phyloP scores from a whole-genome alignment of 2,888 invertebrate species.

The Scaptomyza flava region DNA sequence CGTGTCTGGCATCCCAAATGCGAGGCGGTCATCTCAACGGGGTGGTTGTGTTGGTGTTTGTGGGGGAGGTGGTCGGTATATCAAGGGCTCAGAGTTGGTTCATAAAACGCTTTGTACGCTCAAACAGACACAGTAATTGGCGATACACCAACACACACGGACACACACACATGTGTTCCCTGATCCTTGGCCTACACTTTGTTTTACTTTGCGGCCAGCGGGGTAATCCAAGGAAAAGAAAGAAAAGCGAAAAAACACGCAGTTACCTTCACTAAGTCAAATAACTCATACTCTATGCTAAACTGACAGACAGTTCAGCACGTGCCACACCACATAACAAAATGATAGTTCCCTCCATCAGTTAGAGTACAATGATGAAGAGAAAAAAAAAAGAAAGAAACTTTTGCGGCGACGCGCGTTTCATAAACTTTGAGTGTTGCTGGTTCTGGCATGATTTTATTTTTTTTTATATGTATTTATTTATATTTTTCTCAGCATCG shows the following conservation, averaged over 20 bases:
- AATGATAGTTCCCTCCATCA: background rate
- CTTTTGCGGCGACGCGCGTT: constrained; percentile 77
- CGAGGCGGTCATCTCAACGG: constrained; percentile 25
- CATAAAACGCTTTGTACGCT: constrained; percentile 80
- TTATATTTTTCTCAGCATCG: constrained; percentile 70
- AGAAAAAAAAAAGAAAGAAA: constrained; percentile 45
- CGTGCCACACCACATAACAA: background rate
- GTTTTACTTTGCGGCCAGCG: constrained; percentile 36
- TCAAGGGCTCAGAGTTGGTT: constrained; percentile 67
- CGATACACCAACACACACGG: constrained; percentile 63
- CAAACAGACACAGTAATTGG: constrained; percentile 81
- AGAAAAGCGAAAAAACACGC: background rate
- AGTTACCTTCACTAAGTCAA: background rate
- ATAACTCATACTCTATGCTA: constrained; percentile 1
- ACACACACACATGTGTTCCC: constrained; percentile 30
- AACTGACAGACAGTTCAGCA: no score
- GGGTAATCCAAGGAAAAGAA: constrained; percentile 5
- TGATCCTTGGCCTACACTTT: constrained; percentile 58
- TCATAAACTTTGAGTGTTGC: constrained; percentile 80
- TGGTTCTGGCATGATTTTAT: constrained; percentile 76
- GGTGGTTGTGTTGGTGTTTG: background rate
- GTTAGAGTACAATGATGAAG: constrained; percentile 6
- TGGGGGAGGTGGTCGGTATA: constrained; percentile 13
- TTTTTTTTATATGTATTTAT: constrained; percentile 68
- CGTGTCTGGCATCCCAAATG: constrained; percentile 74